Base-by-base conservation (phyloP, 2,797 vertebrate genomes). In the Dendrocincla fuliginosa region DNA sequence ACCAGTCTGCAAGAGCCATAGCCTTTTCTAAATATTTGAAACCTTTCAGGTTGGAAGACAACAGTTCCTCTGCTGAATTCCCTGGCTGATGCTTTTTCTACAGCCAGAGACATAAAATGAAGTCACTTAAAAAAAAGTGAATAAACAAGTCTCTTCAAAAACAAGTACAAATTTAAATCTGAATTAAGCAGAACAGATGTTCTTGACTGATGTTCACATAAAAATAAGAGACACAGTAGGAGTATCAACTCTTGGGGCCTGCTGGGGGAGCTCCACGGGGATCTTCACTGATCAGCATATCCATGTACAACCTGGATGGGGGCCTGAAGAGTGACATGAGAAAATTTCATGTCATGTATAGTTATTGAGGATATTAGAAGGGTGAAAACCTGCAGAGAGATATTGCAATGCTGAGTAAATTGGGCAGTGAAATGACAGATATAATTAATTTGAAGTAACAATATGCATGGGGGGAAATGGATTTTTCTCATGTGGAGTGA, bases 401-500 rank as follows among this genome's bases (percentile, higher is more conserved):
- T 69, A n/a, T 18, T 65, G 27, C 16, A 49, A 53, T 39, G 42
- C 30, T 74, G 56, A 83, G 11, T 53, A 42, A 93, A 50, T 18
- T 47, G 13, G 17, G 35, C 35, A 69, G 49, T 76, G 30, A 65
- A 94, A 52, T 52, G 6, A 30, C 55, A 86, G 18, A 8, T 49
- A 23, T 33, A 77, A 75, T 41, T 47, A 1, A 30, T 80, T 77
- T 61, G 27, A 46, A 50, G n/a, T 47, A 50, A 80, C 22, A 56
- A 16, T 76, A 19, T 5, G 13, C 23, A 5, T 19, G 27, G 56
- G 17, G 9, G 1, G 9, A 77, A 60, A 13, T 0, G 1, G 3
- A 0, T 67, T 78, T 90, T 90, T 79, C 63, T 60, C 7, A 5
- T 16, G 24, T 71, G 37, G 46, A 82, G 4, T 28, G 46, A 27